Conservation (phyloP, 2,797 vertebrate species). For the Carcharodon carcharias region DNA sequence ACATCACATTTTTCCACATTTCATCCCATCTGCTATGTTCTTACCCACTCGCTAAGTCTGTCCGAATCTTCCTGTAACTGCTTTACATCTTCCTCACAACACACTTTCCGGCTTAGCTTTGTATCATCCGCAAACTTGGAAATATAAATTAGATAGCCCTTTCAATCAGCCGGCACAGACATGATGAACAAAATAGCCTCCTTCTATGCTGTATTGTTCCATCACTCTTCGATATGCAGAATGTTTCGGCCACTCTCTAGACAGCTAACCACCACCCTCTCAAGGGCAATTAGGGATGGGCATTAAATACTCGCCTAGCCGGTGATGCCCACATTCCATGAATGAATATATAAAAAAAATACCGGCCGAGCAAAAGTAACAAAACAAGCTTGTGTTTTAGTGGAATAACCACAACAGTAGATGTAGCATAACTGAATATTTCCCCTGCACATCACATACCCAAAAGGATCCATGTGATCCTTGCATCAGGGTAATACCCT, state of each 20-base stretch:
- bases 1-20: too few relatives aligned
- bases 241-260: background rate
- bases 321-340: too few relatives aligned
- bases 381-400: background rate
- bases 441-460: background rate
- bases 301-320: too few relatives aligned
- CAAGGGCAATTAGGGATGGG: too few relatives aligned
- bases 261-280: too few relatives aligned
- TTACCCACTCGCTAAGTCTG: too few relatives aligned
- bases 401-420: background rate
- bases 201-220: background rate
- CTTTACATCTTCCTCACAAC: too few relatives aligned
- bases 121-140: too few relatives aligned
- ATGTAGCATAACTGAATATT: background rate
- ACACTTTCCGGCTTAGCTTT: too few relatives aligned
- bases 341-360: background rate
- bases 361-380: background rate
- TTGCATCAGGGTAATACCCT: background rate
- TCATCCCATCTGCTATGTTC: too few relatives aligned
- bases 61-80: too few relatives aligned
- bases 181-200: background rate
- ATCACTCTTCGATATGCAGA: background rate
- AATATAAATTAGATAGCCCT: background rate
- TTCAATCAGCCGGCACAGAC: background rate
- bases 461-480: background rate